Base-by-base conservation (phyloP, 2,888 invertebrate species). In the Ariolimax columbianus region DNA sequence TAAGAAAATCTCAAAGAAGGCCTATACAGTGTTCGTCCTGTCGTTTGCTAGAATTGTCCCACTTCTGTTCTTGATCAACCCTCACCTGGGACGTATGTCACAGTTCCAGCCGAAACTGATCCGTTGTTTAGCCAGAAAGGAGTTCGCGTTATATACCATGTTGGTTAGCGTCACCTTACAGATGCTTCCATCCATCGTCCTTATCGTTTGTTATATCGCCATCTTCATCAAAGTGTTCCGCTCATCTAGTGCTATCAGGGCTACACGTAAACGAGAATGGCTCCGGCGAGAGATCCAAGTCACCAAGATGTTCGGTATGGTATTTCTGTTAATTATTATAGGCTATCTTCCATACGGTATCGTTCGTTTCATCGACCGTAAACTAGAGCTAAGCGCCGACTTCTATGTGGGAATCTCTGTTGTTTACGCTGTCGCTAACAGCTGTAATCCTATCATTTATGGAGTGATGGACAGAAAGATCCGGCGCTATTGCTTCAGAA, bases 281-380 rank as follows among this genome's bases (percentile, higher is more conserved):
- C 89, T 93, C 23, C 88, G 91, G 77, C 89, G 93, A 26, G 93
- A 93, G 87, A 92, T 93, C 73, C 93, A 93, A 88, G 93, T 93
- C 73, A 93, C 93, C n/a, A 93, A 93, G 88, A 93, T 93, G 93
- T 93, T 93, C 88, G 93, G 93, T 81, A 91, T 93, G 88, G 92
- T 93, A 30, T 93, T 93, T 82, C 87, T 93, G 47, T 89, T 93
- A 78, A 93, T 93, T 77, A 89, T 93, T 86, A 88, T 93, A 51
- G 93, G 93, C 47, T 93, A 93, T 87, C 87, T 93, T 55, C 93
- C 93, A 0, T 93, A 93, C 86, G 92, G 93, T 40, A 91, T 92
- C 36, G 91, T 93, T 19, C 90, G 93, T 51, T 91, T 91, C 59
- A 91, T 92, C 38, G 93, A 93, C 87, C 91, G 91, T 85, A 89